Conservation (phyloP, 2,113 vertebrate genomes). For the Xenus cinereus region DNA sequence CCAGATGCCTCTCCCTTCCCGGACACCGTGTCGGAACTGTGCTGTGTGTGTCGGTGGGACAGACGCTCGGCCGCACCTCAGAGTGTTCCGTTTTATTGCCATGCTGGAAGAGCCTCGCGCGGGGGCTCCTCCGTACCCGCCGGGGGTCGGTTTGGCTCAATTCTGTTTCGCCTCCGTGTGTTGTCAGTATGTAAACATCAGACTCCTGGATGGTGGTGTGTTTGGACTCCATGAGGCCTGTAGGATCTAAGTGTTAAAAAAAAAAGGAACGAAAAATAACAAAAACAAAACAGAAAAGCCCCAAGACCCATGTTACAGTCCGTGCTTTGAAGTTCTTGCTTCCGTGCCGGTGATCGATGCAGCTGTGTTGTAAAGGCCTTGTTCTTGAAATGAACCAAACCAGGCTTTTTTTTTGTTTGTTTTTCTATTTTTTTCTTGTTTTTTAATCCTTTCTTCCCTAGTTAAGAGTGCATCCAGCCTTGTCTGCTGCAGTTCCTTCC, state of each 20-base stretch:
- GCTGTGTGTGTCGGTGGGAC: constrained; percentile 28
- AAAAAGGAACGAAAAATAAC: neutral
- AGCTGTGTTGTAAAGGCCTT: constrained; percentile 61
- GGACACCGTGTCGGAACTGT: neutral
- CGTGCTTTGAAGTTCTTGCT: neutral
- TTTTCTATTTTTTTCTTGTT: neutral
- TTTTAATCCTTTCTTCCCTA: constrained; percentile 66
- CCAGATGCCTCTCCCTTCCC: neutral
- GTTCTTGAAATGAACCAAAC: constrained; percentile 73
- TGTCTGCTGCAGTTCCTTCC: neutral
- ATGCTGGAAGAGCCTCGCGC: constrained; percentile 63
- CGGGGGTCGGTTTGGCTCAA: neutral
- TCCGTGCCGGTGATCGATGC: neutral
- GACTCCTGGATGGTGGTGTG: constrained; percentile 67
- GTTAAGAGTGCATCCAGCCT: constrained; percentile 1
- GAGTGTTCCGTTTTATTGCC: constrained; percentile 81
- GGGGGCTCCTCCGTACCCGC: neutral
- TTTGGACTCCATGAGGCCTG: constrained; percentile 33
- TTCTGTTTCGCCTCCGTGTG: neutral
- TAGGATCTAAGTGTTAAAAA: neutral
- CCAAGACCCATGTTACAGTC: neutral
- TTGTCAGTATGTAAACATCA: constrained; percentile 80
- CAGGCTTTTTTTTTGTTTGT: constrained; percentile 59
- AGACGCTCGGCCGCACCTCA: neutral
- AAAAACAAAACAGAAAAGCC: neutral